Conservation (phyloP, 1,140 invertebrate species). For the Luehdorfia chinensis region DNA sequence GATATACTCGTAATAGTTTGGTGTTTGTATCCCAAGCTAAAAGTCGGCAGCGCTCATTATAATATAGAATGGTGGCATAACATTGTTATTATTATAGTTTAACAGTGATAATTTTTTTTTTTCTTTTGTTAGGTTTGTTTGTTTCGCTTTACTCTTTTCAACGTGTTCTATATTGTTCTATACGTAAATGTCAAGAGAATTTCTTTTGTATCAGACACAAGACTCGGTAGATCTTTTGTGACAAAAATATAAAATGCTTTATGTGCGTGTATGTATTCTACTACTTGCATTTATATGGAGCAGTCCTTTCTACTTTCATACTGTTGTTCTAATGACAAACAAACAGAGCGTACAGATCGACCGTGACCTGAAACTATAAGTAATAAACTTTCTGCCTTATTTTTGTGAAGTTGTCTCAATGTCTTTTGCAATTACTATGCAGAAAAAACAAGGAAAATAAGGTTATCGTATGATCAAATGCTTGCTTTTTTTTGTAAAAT, state of each 20-base stretch:
- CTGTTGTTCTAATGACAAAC: slow-evolving; percentile 12
- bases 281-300: slow-evolving; percentile 5
- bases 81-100: too few relatives aligned
- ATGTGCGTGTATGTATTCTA: slow-evolving; percentile 1
- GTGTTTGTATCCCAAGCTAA: too few relatives aligned
- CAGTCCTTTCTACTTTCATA: slow-evolving; percentile 1
- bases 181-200: neutral
- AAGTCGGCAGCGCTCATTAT: too few relatives aligned
- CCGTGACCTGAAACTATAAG: slow-evolving; percentile 10
- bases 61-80: too few relatives aligned
- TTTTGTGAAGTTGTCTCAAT: neutral
- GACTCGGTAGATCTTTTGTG: slow-evolving; percentile 7
- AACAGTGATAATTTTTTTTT: too few relatives aligned
- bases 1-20: too few relatives aligned
- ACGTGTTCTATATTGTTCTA: neutral
- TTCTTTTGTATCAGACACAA: slow-evolving; percentile 3
- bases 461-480: neutral
- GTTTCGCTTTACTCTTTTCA: neutral
- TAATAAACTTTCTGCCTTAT: neutral
- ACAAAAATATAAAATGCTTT: slow-evolving; percentile 6
- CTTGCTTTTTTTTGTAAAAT: neutral
- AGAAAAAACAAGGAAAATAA: neutral
- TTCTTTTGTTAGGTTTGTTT: too few relatives aligned
- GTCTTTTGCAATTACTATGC: too few relatives aligned
- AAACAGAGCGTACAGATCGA: slow-evolving; percentile 4